Percentiles rank a stretch among this genome's conserved stretches.
phyloP scores from a whole-genome alignment of 2,797 vertebrate species.

The Chloroceryle inda region DNA sequence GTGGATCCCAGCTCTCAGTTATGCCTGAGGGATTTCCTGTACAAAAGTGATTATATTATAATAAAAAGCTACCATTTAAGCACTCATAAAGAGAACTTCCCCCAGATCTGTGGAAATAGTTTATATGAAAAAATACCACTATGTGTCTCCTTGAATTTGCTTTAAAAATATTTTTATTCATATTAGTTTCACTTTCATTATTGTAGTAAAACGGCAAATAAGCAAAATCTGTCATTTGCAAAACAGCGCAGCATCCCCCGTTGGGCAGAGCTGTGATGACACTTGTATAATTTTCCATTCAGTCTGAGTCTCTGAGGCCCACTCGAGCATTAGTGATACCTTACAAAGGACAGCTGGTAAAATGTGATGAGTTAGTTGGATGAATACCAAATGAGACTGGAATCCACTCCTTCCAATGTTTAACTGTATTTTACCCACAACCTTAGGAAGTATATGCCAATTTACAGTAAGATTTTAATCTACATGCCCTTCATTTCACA shows the following conservation, averaged over 20 bases:
- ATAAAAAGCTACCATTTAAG: not conserved
- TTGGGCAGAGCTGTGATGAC: not conserved
- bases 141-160: not conserved
- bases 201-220: not conserved
- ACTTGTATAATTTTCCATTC: conserved; percentile 7
- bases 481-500: not conserved
- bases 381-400: conserved; percentile 15
- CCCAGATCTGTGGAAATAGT: not conserved
- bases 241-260: not conserved
- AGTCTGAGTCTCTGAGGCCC: not conserved
- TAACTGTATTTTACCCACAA: not conserved
- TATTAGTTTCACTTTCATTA: conserved; percentile 8
- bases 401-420: not conserved
- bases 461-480: not conserved
- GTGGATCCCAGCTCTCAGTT: not conserved
- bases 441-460: not conserved
- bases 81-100: not conserved
- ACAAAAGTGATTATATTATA: not conserved
- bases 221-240: not conserved
- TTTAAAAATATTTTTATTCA: not conserved
- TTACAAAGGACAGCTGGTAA: conserved; percentile 29
- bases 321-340: not conserved
- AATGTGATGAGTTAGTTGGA: not conserved
- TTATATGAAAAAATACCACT: not conserved
- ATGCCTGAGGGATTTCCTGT: conserved; percentile 23